Evolutionary conservation across 2,113 vertebrate genomes (phyloP).

Genomic region (Choloepus hoffmanni): DNA sequence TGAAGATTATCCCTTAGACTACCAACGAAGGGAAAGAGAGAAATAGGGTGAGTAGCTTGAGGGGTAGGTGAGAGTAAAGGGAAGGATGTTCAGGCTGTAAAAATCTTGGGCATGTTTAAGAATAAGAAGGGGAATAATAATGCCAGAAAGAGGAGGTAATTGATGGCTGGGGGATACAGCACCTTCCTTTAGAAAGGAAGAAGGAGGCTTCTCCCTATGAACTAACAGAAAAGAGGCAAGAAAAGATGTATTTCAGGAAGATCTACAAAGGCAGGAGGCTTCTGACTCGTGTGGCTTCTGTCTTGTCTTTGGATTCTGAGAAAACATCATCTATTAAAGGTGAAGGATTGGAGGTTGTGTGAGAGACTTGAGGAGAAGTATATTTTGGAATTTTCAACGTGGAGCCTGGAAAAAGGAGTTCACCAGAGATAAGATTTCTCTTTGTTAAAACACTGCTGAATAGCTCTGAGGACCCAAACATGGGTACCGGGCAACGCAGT

Average conservation of each 20-base stretch:
- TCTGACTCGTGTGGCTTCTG: background rate
- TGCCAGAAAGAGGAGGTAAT: background rate
- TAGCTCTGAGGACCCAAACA: background rate
- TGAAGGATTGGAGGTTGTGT: background rate
- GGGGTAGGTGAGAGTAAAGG: background rate
- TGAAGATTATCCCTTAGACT: background rate
- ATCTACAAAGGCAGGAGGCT: background rate
- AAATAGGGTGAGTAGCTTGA: background rate
- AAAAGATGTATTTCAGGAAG: background rate
- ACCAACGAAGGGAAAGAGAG: background rate
- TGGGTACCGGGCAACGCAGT: background rate
- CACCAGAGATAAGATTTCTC: background rate
- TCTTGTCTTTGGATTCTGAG: constrained; percentile 31
- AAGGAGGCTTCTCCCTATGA: background rate
- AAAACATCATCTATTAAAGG: background rate
- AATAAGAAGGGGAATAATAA: background rate
- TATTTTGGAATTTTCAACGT: background rate
- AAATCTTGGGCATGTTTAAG: background rate
- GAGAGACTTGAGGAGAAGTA: background rate
- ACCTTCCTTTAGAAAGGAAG: background rate
- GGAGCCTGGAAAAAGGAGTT: background rate
- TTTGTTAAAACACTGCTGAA: background rate
- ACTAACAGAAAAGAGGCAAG: background rate
- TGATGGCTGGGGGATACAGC: background rate
- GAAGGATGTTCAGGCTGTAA: background rate